Evolutionary conservation across 2,113 vertebrate species (phyloP).

Genomic region (Microcebus ravelobensis): DNA sequence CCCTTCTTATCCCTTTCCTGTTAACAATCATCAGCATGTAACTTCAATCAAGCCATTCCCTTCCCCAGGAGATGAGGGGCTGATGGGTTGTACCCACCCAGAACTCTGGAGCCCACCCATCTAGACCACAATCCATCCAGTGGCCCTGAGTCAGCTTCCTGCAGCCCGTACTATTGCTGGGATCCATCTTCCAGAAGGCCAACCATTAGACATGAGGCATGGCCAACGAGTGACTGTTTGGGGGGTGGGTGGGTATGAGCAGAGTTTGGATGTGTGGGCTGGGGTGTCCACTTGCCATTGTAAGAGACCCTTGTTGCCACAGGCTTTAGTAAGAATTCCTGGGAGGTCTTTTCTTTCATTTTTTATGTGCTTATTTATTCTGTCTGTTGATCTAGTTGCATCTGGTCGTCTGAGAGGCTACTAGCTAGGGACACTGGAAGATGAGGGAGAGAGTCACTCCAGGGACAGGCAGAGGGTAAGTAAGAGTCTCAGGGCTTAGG

Average conservation of each 20-base stretch:
- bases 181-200: neutral
- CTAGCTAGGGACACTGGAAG: neutral
- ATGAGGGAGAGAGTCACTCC: neutral
- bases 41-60: neutral
- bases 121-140: neutral
- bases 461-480: neutral
- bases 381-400: neutral
- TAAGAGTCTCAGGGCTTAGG: neutral
- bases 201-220: neutral
- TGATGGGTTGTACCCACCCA: neutral
- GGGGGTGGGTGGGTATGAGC: neutral
- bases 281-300: neutral
- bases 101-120: neutral
- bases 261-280: neutral
- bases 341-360: neutral
- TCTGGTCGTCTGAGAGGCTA: neutral
- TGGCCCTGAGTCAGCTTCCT: neutral
- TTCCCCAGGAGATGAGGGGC: neutral
- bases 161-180: neutral
- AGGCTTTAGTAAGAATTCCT: neutral
- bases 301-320: neutral
- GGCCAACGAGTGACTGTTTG: neutral
- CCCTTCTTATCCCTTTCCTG: conserved; percentile 26
- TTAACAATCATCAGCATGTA: conserved; percentile 38
- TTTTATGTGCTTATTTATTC: neutral